These are phyloP conservation scores for Trichopoda pennipes DNA, from an alignment of 2,888 invertebrate genomes.

Conservation along the genomic window DNA sequence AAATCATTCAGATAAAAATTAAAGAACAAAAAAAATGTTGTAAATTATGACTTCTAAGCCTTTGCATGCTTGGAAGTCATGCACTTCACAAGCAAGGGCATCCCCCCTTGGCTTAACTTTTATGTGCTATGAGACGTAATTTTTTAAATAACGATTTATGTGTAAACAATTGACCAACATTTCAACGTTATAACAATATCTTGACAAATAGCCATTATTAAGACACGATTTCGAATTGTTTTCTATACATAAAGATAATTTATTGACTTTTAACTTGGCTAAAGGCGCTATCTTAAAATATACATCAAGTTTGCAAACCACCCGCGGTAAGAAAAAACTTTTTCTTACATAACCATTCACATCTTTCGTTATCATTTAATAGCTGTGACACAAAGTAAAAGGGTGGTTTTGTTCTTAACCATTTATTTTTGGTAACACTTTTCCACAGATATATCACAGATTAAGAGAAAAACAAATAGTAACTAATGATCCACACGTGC, in stretches of 20 bases:
- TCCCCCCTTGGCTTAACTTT: too few relatives aligned
- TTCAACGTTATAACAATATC: too few relatives aligned
- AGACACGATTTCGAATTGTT: slow-evolving; percentile 7
- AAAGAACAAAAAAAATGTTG: too few relatives aligned
- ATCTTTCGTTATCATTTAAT: not conserved
- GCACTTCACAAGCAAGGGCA: too few relatives aligned
- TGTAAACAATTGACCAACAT: too few relatives aligned
- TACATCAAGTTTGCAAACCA: not conserved
- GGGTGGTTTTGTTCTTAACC: not conserved
- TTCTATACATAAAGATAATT: not conserved
- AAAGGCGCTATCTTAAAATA: not conserved
- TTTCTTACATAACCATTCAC: slow-evolving; percentile 33
- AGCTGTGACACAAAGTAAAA: not conserved
- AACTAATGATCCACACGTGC: slow-evolving; percentile 59
- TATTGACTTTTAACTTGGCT: not conserved
- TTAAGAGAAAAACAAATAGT: slow-evolving; percentile 41
- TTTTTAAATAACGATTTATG: too few relatives aligned
- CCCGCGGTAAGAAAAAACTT: slow-evolving; percentile 16
- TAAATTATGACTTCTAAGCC: too few relatives aligned
- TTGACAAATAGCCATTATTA: slow-evolving; percentile 22
- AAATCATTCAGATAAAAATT: too few relatives aligned
- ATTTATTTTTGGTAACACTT: not conserved
- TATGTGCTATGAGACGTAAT: too few relatives aligned
- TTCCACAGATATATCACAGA: not conserved
- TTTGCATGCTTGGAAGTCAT: too few relatives aligned